phyloP scores from a whole-genome alignment of 2,888 invertebrate genomes.

The Petrolisthes manimaculis region DNA sequence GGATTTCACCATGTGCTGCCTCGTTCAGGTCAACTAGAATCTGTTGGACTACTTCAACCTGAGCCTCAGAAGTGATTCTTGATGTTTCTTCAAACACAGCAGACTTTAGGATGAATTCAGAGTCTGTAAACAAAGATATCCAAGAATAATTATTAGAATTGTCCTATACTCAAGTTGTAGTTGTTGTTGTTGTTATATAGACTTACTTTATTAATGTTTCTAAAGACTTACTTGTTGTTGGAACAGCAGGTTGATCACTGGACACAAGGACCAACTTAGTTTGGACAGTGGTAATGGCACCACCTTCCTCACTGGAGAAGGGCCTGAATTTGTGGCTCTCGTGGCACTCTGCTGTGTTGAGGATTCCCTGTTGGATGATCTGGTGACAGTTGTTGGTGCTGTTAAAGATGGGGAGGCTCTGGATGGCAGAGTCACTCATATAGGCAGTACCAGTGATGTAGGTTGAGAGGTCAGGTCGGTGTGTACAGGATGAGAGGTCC shows the following conservation, averaged over 20 bases:
- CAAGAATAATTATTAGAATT: too few relatives aligned
- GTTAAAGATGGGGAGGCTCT: slow-evolving; percentile 68
- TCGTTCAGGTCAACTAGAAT: slow-evolving; percentile 67
- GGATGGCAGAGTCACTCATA: slow-evolving; percentile 67
- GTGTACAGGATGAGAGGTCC: slow-evolving; percentile 68
- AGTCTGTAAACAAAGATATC: slow-evolving; percentile 10
- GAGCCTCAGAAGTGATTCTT: slow-evolving; percentile 41
- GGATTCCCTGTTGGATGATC: slow-evolving; percentile 69
- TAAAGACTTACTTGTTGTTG: background rate
- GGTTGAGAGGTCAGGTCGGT: slow-evolving; percentile 67
- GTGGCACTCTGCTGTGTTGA: slow-evolving; percentile 70
- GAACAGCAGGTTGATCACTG: slow-evolving; percentile 1
- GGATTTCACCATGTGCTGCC: slow-evolving; percentile 69
- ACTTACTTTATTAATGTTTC: too few relatives aligned
- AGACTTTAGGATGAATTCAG: slow-evolving; percentile 71
- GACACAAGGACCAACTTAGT: slow-evolving; percentile 33
- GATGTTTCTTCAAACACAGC: slow-evolving; percentile 65
- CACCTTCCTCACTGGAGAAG: slow-evolving; percentile 71
- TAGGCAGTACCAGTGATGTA: slow-evolving; percentile 68
- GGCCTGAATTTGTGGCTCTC: slow-evolving; percentile 72
- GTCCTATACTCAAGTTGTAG: too few relatives aligned
- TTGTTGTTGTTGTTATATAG: too few relatives aligned
- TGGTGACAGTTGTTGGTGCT: slow-evolving; percentile 70
- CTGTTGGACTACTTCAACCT: slow-evolving; percentile 27
- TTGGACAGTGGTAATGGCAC: slow-evolving; percentile 71